phyloP scores from a whole-genome alignment of 2,113 vertebrate species.

The Rhynchopsitta pachyrhyncha region DNA sequence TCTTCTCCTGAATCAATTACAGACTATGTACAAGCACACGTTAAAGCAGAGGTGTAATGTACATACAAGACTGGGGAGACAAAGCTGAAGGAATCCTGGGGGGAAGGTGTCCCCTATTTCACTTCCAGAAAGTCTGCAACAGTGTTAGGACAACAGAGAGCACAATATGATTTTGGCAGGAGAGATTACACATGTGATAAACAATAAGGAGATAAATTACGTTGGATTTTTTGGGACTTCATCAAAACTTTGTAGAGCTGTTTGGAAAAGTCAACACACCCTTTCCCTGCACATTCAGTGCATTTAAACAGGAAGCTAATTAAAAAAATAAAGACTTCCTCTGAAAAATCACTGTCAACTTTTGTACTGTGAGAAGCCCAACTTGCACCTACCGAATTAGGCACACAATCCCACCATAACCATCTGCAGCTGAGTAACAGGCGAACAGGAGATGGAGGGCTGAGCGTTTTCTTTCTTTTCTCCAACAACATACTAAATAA shows the following conservation, averaged over 20 bases:
- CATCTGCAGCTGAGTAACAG: not conserved
- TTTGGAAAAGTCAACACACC: not conserved
- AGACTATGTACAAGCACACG: fast-evolving
- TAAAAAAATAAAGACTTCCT: not conserved
- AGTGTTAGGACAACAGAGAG: not conserved
- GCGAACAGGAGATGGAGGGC: not conserved
- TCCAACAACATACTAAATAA: not conserved
- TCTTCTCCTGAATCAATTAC: not conserved
- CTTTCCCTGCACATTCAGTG: not conserved
- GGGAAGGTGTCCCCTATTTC: not conserved
- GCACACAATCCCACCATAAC: not conserved
- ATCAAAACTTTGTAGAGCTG: not conserved
- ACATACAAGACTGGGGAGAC: not conserved
- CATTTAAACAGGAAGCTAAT: not conserved
- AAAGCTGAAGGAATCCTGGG: not conserved
- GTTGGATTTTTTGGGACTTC: not conserved
- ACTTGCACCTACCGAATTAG: not conserved
- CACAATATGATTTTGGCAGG: not conserved
- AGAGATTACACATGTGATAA: not conserved
- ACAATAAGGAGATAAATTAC: fast-evolving
- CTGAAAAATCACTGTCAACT: not conserved
- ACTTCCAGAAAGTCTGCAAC: not conserved
- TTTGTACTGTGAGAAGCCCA: fast-evolving
- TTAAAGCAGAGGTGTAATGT: too few relatives aligned
- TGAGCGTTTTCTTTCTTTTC: not conserved